These are phyloP conservation scores for Xiphophorus birchmanni DNA, from an alignment of 2,797 vertebrate genomes.

Conservation along the genomic window DNA sequence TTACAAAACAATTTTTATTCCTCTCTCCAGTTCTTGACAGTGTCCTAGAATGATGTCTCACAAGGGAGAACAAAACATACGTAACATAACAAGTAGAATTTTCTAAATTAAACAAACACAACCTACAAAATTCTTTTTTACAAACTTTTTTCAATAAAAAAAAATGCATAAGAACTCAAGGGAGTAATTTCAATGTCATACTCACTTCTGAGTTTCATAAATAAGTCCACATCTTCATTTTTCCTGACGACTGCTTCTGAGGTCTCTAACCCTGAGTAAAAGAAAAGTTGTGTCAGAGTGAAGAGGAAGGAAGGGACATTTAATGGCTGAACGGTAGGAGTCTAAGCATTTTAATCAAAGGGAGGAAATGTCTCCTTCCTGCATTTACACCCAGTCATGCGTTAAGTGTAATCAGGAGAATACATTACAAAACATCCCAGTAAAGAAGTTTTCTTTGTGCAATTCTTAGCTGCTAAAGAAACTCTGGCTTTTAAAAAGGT, in stretches of 20 bases:
- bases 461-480: neutral
- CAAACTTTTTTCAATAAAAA: neutral
- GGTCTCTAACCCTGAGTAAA: neutral
- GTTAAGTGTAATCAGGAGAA: constrained; percentile 33
- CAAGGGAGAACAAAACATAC: neutral
- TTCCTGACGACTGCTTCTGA: neutral
- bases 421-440: neutral
- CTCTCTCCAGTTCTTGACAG: neutral
- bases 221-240: constrained; percentile 8
- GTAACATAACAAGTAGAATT: neutral
- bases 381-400: neutral
- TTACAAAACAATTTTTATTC: neutral
- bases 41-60: neutral
- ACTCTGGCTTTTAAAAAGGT: neutral
- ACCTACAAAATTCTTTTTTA: neutral
- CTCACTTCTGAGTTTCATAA: constrained; percentile 53
- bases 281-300: neutral
- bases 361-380: constrained; percentile 61
- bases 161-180: neutral
- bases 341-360: constrained; percentile 36
- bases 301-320: constrained; percentile 52
- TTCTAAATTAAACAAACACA: neutral
- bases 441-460: neutral
- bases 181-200: constrained; percentile 16
- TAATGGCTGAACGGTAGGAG: neutral